phyloP scores from a whole-genome alignment of 2,797 vertebrate genomes.

The Synaphobranchus kaupii region DNA sequence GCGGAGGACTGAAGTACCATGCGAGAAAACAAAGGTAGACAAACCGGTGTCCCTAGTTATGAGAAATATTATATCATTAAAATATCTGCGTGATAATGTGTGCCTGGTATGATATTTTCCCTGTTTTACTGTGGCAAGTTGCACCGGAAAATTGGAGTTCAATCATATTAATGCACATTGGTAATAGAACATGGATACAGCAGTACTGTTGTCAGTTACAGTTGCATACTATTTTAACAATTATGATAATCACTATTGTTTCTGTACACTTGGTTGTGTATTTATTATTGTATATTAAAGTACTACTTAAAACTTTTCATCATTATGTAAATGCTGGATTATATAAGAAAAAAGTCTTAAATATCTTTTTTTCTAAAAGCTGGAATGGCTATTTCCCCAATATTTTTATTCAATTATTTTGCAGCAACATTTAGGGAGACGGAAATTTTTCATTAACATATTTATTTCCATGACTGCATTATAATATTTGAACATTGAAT shows the following conservation, averaged over 20 bases:
- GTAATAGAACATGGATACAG: neutral
- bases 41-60: too few species aligned
- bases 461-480: neutral
- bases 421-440: slow-evolving; percentile 8
- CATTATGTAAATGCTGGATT: neutral
- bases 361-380: neutral
- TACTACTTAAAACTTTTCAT: neutral
- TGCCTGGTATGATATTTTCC: neutral
- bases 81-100: neutral
- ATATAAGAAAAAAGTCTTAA: neutral
- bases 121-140: neutral
- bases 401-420: slow-evolving; percentile 13
- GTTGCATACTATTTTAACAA: too few species aligned
- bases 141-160: neutral
- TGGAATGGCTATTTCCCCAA: slow-evolving; percentile 10
- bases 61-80: neutral
- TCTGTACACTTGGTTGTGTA: neutral
- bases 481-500: neutral
- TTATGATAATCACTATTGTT: neutral
- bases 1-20: too few species aligned
- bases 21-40: too few species aligned
- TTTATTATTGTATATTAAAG: neutral
- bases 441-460: slow-evolving; percentile 7
- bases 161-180: neutral
- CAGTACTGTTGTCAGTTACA: too few species aligned